Evolutionary conservation across 2,888 invertebrate genomes (phyloP), one percentile per base, ranked within the genome.

Genomic region (Synergus umbraculus): DNA sequence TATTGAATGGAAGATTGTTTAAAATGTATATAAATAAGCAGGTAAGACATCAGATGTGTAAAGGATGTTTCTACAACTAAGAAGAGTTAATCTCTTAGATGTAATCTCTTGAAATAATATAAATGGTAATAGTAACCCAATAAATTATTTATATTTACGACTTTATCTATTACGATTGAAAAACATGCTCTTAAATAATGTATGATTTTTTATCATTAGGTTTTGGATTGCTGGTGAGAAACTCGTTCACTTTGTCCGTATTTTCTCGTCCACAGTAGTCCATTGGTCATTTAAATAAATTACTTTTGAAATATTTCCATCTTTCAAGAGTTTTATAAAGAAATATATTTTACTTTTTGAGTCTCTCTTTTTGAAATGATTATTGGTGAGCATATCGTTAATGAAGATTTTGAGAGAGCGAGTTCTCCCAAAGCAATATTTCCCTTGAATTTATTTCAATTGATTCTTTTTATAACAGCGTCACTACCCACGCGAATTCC

Each of bases 401-500:
- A 29, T 29, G 29, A 29, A 29, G 29, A 3, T 29, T 29, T 29
- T 44, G 10, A 43, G 66, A 44, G 43, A 44, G 43, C 44, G 44
- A 66, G 66, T 66, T 66, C 43, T 4, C 15, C 41, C n/a, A 13
- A 65, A 15, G 37, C 65, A 41, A 44, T 67, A 67, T 67, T 67
- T 67, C n/a, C 44, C 66, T 44, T 43, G 44, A 67, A 67, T 67
- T 67, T 67, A 67, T 67, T 67, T 44, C 44, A 67, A 67, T 67
- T 67, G 66, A 67, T 44, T 67, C 44, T 67, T 67, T 67, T 67
- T 67, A 44, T 67, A 67, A 18, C 44, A 43, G 44, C 66, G 18
- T 67, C 44, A n/a, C 66, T 44, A 67, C 66, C 66, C 44, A 67
- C 66, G 66, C 66, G 18, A 44, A 67, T 67, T 67, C 66, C 44